Evolutionary conservation across 2,797 vertebrate genomes (phyloP).

Genomic region (Loriculus beryllinus): DNA sequence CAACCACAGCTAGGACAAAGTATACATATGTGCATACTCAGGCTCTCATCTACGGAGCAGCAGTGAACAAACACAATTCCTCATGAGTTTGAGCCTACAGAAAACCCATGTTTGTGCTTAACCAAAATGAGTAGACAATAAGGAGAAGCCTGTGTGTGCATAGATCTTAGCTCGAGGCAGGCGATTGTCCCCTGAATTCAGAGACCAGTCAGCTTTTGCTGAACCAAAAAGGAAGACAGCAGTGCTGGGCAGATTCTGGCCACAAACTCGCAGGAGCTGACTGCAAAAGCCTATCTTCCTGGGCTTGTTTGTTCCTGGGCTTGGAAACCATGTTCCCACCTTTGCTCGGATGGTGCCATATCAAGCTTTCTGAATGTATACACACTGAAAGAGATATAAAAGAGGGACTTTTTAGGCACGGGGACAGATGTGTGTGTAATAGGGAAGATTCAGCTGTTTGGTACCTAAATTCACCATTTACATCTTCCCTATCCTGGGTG

Average conservation of each 20-base stretch:
- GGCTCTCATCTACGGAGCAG: neutral
- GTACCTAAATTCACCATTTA: neutral
- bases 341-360: neutral
- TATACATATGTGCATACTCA: neutral
- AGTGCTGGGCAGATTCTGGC: neutral
- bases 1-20: neutral
- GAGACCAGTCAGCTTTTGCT: neutral
- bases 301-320: neutral
- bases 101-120: neutral
- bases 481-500: neutral
- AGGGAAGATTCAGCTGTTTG: neutral
- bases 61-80: neutral
- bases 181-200: neutral
- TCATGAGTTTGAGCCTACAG: neutral
- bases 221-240: neutral
- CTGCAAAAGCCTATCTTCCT: neutral
- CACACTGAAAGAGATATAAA: neutral
- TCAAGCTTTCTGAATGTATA: neutral
- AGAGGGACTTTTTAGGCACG: neutral
- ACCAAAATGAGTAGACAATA: neutral
- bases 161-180: neutral
- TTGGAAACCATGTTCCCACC: neutral
- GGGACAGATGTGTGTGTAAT: neutral
- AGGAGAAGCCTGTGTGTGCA: neutral
- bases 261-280: fast-evolving